A percentile compares a stretch with the other conserved stretches of the same genome.
These are phyloP conservation scores for Trachelipus rathkii DNA, from an alignment of 1,140 invertebrate species.

Conservation along the genomic window DNA sequence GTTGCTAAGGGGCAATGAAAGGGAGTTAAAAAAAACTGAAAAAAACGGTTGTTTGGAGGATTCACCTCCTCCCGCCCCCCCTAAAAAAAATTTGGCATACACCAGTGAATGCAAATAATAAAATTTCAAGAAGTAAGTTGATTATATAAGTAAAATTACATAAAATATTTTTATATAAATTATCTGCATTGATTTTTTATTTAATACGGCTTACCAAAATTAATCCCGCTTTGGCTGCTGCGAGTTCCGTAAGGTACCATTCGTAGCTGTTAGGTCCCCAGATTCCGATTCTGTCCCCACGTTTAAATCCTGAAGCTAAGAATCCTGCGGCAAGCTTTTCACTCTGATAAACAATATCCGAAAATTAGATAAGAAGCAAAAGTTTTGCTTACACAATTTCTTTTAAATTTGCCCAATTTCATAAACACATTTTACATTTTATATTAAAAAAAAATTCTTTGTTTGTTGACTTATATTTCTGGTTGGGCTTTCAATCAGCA, in stretches of 20 bases:
- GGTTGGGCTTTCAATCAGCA: not conserved
- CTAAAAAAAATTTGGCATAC: too few species aligned
- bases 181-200: too few species aligned
- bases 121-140: too few species aligned
- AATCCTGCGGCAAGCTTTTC: conserved; percentile 78
- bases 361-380: not conserved
- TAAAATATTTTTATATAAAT: too few species aligned
- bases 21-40: too few species aligned
- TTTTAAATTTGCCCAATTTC: too few species aligned
- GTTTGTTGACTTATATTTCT: not conserved
- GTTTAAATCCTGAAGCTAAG: conserved; percentile 66
- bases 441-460: not conserved
- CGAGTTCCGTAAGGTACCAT: conserved; percentile 75
- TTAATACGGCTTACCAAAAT: conserved; percentile 61
- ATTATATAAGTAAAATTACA: too few species aligned
- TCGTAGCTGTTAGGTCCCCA: conserved; percentile 81
- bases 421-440: not conserved
- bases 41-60: too few species aligned
- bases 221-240: conserved; percentile 73
- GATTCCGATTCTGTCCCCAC: conserved; percentile 78
- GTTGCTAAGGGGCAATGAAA: too few species aligned
- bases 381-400: not conserved
- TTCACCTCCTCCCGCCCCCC: too few species aligned
- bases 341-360: conserved; percentile 52
- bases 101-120: too few species aligned